Evolutionary conservation across 2,888 invertebrate species (phyloP), one percentile per base, ranked within the genome.

Genomic region (Tenthredo mesomela): DNA sequence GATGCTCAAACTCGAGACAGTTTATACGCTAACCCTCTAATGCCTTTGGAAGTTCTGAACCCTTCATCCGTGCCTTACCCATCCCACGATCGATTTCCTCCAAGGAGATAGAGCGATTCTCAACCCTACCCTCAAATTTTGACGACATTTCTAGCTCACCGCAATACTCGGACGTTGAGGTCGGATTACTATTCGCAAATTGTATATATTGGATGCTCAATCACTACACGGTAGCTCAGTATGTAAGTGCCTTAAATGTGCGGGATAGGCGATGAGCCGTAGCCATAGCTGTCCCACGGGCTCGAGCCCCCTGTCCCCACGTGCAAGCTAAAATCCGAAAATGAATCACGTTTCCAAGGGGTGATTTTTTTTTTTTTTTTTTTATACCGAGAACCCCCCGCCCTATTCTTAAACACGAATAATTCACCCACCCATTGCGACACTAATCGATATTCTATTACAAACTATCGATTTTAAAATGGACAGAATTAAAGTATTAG

Each of bases 21-120:
- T 80, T 80, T 80, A 80, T 80, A 61, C 80, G 80, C 80, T 40
- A 80, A 80, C 80, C 80, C 80, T 80, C 40, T 80, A 80, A 80
- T 80, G 80, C 61, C 80, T 80, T 61, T 40, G 80, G 61, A 80
- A 80, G 80, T 80, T 80, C 61, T 80, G 61, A 80, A 80, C 80
- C 80, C 80, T 80, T 80, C 61, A 80, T 80, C 80, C 80, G 58
- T 80, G 37, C 58, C 80, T 80, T 40, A 40, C 58, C 80, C 80
- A 58, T 40, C n/a, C 80, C 80, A 80, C 9, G 80, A 80, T 80
- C 80, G 40, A 80, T 80, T 80, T 40, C 80, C 58, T 50, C 61
- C 40, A n/a, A 61, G 58, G 61, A 80, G 80, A 80, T 21, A 9
- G 58, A 61, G 80, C 61, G 61, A 61, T 80, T 58, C 61, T 58